A percentile compares a stretch with the other conserved stretches of the same genome.
Evolutionary conservation across 2,888 invertebrate genomes (phyloP).

Genomic region (Thereva unica): DNA sequence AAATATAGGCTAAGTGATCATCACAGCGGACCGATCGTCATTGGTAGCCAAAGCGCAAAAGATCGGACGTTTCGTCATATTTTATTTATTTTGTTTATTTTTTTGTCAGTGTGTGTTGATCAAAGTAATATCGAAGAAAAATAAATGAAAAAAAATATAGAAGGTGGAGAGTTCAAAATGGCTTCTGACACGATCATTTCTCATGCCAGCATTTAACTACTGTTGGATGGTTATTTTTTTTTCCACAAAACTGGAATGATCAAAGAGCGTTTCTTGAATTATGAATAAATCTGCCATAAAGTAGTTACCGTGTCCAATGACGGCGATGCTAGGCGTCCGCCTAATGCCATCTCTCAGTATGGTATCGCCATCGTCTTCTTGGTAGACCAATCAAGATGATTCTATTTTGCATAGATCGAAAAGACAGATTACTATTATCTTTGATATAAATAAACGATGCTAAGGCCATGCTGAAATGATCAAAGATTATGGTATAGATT

Average conservation of each 20-base stretch:
- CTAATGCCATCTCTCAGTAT: conserved; percentile 11
- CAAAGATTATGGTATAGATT: conserved; percentile 31
- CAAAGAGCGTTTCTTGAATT: conserved; percentile 24
- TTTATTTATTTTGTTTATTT: too few species aligned
- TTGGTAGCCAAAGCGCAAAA: too few species aligned
- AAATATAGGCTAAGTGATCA: conserved; percentile 25
- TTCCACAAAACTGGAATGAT: conserved; percentile 21
- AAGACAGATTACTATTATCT: conserved; percentile 26
- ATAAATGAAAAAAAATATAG: conserved; percentile 3
- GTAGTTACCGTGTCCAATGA: conserved; percentile 26
- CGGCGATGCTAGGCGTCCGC: conserved; percentile 17
- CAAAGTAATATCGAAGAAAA: conserved; percentile 15
- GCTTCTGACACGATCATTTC: conserved; percentile 35
- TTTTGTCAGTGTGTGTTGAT: too few species aligned
- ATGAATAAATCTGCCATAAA: conserved; percentile 32
- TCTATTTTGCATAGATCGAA: conserved; percentile 31
- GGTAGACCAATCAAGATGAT: conserved; percentile 28
- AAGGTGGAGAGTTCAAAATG: conserved; percentile 25
- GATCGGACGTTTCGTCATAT: too few species aligned
- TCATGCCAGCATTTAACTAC: conserved; percentile 29
- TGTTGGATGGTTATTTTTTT: conserved; percentile 1
- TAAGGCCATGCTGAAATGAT: conserved; percentile 17
- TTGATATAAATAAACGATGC: conserved; percentile 21
- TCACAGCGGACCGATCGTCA: background rate
- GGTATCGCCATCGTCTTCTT: background rate